These are phyloP conservation scores for Linhomoeus sp. DNA, from an alignment of 2,888 invertebrate species.

Conservation along the genomic window DNA sequence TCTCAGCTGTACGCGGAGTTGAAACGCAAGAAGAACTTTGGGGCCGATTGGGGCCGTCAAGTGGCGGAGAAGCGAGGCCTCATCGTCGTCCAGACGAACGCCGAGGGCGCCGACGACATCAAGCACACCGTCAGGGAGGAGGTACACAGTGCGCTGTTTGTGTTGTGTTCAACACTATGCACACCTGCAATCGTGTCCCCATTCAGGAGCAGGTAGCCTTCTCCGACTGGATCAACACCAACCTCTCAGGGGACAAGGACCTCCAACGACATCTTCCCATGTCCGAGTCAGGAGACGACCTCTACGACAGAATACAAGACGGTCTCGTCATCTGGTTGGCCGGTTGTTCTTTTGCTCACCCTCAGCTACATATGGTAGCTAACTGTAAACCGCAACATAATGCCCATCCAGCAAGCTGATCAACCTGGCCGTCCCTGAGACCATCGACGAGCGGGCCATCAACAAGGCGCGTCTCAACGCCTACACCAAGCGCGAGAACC, in stretches of 20 bases:
- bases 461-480: slow-evolving; percentile 85
- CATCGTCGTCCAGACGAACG: slow-evolving; percentile 75
- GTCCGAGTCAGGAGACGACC: slow-evolving; percentile 63
- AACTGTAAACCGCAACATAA: too few relatives aligned
- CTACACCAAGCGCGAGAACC: slow-evolving; percentile 85
- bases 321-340: slow-evolving; percentile 77
- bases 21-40: slow-evolving; percentile 53
- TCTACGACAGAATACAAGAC: slow-evolving; percentile 83
- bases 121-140: slow-evolving; percentile 62
- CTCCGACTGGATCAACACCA: slow-evolving; percentile 83
- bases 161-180: too few relatives aligned
- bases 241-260: slow-evolving; percentile 62
- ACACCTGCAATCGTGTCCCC: too few relatives aligned
- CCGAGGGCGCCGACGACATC: slow-evolving; percentile 77
- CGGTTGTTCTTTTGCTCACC: neutral
- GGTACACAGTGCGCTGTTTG: too few relatives aligned
- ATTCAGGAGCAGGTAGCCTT: slow-evolving; percentile 95
- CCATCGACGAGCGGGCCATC: slow-evolving; percentile 92
- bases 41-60: slow-evolving; percentile 55
- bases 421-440: slow-evolving; percentile 96
- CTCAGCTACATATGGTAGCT: too few relatives aligned
- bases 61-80: slow-evolving; percentile 45
- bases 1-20: slow-evolving; percentile 55
- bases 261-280: slow-evolving; percentile 73
- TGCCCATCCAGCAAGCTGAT: slow-evolving; percentile 77